These are phyloP conservation scores for Hypselothyrea guttata DNA, from an alignment of 2,888 invertebrate species.

Conservation along the genomic window DNA sequence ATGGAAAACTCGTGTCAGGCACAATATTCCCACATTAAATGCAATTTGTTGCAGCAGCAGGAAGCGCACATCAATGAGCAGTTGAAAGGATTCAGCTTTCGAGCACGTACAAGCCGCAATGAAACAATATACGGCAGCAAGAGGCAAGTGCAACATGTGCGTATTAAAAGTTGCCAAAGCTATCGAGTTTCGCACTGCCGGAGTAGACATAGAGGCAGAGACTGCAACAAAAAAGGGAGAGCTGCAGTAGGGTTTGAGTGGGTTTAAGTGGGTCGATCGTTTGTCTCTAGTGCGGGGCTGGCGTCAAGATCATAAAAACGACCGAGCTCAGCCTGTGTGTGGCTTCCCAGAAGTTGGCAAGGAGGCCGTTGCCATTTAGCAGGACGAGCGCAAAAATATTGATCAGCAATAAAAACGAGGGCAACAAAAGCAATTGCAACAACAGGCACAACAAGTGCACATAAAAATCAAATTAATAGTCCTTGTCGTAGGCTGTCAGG, in stretches of 20 bases:
- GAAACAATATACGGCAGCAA: slow-evolving; percentile 44
- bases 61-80: slow-evolving; percentile 73
- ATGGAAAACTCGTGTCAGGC: slow-evolving; percentile 31
- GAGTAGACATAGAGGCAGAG: neutral
- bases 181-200: slow-evolving; percentile 36
- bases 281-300: slow-evolving; percentile 14
- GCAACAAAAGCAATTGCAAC: slow-evolving; percentile 4
- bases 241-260: neutral
- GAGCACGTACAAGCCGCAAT: slow-evolving; percentile 60
- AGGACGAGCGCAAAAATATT: slow-evolving; percentile 68
- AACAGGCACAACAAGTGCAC: slow-evolving; percentile 59
- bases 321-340: slow-evolving; percentile 30
- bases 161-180: slow-evolving; percentile 44
- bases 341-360: slow-evolving; percentile 54
- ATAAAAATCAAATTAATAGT: slow-evolving; percentile 75
- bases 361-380: slow-evolving; percentile 42
- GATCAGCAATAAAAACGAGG: slow-evolving; percentile 62
- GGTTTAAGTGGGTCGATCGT: slow-evolving; percentile 33
- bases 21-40: slow-evolving; percentile 72
- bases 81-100: slow-evolving; percentile 61
- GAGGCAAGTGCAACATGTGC: slow-evolving; percentile 50
- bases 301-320: slow-evolving; percentile 35
- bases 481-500: slow-evolving; percentile 59
- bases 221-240: too few species aligned
- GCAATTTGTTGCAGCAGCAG: slow-evolving; percentile 46